Evolutionary conservation across 2,113 vertebrate species (phyloP).

Genomic region (Genyomyrus donnyi): DNA sequence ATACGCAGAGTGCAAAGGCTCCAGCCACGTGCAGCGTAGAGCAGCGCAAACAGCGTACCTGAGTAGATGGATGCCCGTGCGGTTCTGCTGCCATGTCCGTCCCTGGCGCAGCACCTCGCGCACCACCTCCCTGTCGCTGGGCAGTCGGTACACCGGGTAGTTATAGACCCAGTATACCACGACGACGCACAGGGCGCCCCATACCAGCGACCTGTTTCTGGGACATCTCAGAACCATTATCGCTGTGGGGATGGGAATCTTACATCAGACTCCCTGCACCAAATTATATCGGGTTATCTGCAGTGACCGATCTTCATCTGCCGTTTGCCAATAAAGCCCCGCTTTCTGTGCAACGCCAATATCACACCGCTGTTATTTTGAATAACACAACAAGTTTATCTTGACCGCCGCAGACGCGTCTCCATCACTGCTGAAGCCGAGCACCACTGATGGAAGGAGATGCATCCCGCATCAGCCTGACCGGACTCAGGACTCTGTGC

Average conservation of each 20-base stretch:
- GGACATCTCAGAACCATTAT: constrained; percentile 69
- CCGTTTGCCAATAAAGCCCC: not conserved
- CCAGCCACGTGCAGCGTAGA: not conserved
- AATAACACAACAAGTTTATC: not conserved
- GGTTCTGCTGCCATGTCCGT: constrained; percentile 74
- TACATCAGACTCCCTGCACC: constrained; percentile 5
- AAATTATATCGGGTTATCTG: not conserved
- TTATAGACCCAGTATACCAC: constrained; percentile 89
- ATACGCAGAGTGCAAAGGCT: not conserved
- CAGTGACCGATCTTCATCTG: not conserved
- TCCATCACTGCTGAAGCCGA: not conserved
- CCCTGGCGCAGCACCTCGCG: constrained; percentile 80
- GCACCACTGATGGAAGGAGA: not conserved
- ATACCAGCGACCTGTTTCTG: constrained; percentile 72
- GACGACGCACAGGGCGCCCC: constrained; percentile 76
- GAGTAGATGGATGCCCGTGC: constrained; percentile 68
- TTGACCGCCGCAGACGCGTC: not conserved
- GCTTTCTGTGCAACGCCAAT: not conserved
- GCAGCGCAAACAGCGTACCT: constrained; percentile 58
- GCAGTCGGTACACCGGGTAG: constrained; percentile 77
- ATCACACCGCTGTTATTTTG: not conserved
- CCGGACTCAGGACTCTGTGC: not conserved
- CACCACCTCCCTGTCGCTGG: constrained; percentile 79
- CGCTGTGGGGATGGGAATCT: constrained; percentile 12
- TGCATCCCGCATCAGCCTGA: not conserved